These are phyloP conservation scores for Entomobrya proxima DNA, from an alignment of 2,888 invertebrate species.

Conservation along the genomic window DNA sequence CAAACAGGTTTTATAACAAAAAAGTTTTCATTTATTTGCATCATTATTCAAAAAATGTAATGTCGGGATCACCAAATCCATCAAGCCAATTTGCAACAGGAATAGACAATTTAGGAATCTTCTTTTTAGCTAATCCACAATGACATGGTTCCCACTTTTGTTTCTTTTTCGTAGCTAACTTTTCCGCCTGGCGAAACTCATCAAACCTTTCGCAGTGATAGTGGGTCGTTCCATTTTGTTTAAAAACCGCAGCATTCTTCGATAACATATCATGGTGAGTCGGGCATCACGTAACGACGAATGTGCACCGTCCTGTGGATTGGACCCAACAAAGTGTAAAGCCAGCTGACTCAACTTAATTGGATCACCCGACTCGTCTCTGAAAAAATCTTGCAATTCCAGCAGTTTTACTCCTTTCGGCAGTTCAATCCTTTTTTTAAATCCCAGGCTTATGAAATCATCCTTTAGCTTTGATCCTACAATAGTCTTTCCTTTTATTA, in stretches of 20 bases:
- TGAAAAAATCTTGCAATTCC: not conserved
- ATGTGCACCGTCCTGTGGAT: not conserved
- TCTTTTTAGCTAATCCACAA: not conserved
- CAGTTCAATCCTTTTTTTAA: no score
- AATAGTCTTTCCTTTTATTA: not conserved
- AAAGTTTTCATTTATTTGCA: no score
- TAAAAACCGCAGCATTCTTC: not conserved
- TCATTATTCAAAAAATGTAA: no score
- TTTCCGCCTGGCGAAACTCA: not conserved
- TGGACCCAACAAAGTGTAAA: not conserved
- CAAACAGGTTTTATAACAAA: no score
- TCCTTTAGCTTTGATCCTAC: not conserved
- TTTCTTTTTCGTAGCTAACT: not conserved
- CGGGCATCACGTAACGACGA: not conserved
- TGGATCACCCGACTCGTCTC: not conserved
- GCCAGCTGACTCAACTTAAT: not conserved
- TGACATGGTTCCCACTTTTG: not conserved
- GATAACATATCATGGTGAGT: not conserved
- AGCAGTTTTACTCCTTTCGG: not conserved
- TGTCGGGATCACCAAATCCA: not conserved
- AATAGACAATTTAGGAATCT: not conserved
- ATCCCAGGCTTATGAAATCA: not conserved
- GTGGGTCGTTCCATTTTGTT: not conserved
- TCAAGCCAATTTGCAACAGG: not conserved
- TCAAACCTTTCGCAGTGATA: not conserved